phyloP scores from a whole-genome alignment of 2,113 vertebrate genomes.

The Thalassoma bifasciatum region DNA sequence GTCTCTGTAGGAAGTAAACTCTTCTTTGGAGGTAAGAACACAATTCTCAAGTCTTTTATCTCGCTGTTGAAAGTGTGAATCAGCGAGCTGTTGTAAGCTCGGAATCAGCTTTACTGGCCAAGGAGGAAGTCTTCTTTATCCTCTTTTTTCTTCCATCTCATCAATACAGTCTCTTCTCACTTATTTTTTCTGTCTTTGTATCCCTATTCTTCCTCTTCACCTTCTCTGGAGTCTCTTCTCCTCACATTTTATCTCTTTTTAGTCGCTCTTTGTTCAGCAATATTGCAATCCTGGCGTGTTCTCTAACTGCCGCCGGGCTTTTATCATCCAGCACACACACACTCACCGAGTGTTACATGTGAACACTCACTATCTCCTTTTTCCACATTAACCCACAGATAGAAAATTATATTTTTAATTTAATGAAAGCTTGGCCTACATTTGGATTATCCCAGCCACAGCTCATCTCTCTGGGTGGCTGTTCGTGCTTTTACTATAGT shows the following conservation, averaged over 20 bases:
- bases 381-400: conserved; percentile 3
- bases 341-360: neutral
- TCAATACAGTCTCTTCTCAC: neutral
- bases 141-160: neutral
- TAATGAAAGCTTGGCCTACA: conserved; percentile 5
- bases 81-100: too few species aligned
- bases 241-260: conserved; percentile 30
- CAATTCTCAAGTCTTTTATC: neutral
- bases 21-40: conserved; percentile 90
- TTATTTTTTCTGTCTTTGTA: neutral
- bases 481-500: neutral
- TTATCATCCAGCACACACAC: conserved; percentile 14
- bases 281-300: conserved; percentile 36
- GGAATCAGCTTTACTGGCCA: too few species aligned
- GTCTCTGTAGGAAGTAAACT: conserved; percentile 75
- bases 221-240: neutral
- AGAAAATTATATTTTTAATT: conserved; percentile 5
- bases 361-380: neutral
- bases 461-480: neutral
- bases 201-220: neutral
- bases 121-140: conserved; percentile 3
- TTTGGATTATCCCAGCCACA: conserved; percentile 20
- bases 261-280: conserved; percentile 21
- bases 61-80: neutral
- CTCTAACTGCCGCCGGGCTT: conserved; percentile 14